Conservation (phyloP, 1,140 invertebrate species). For the Bathynomus jamesi region DNA sequence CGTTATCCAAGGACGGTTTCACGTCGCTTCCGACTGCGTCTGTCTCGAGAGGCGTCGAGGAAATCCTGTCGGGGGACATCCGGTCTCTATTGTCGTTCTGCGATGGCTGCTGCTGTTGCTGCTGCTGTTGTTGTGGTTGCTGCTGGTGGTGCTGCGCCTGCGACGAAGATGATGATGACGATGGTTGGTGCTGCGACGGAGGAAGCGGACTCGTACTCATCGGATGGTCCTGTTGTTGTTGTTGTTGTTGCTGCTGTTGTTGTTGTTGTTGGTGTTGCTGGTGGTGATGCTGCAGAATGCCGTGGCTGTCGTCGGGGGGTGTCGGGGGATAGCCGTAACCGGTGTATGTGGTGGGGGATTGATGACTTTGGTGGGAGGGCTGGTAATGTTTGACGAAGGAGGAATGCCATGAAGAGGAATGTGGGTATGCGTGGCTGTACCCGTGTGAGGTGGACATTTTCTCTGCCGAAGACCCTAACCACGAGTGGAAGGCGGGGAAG, state of each 20-base stretch:
- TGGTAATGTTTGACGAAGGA: background rate
- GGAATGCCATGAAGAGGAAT: background rate
- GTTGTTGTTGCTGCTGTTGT: background rate
- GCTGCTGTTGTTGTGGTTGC: no score
- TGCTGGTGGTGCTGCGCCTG: no score
- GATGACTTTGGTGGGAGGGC: background rate
- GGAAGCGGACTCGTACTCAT: background rate
- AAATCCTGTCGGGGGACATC: background rate
- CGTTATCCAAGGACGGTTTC: background rate
- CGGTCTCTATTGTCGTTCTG: background rate
- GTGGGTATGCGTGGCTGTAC: background rate
- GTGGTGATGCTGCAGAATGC: background rate
- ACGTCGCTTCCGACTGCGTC: background rate
- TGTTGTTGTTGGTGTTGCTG: background rate
- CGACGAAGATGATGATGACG: background rate
- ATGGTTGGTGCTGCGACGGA: background rate
- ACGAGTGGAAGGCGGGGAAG: background rate
- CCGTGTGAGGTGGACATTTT: background rate
- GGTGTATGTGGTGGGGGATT: background rate
- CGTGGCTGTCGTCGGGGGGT: background rate
- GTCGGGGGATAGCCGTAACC: background rate
- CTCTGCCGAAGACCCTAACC: background rate
- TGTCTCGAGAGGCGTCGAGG: background rate
- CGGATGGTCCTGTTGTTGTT: background rate
- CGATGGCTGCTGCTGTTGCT: background rate